Evolutionary conservation across 2,888 invertebrate genomes (phyloP).

Genomic region (Netelia melanura): DNA sequence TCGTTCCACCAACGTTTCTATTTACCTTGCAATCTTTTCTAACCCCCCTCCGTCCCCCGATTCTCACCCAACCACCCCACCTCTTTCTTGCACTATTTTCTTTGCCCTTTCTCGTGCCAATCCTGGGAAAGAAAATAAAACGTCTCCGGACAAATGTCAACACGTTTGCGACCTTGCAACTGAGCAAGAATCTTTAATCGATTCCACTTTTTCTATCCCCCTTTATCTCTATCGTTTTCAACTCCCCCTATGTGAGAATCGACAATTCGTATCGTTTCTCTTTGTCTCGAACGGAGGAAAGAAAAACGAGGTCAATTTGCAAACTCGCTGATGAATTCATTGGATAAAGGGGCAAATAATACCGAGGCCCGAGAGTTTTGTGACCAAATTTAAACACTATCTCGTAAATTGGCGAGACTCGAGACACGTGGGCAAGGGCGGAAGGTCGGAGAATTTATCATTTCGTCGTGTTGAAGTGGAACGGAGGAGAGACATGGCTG

Average conservation of each 20-base stretch:
- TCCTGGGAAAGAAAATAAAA: not conserved
- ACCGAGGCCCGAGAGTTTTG: not conserved
- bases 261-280: not conserved
- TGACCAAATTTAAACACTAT: slow-evolving; percentile 41
- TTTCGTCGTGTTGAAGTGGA: slow-evolving; percentile 78
- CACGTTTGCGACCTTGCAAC: not conserved
- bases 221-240: not conserved
- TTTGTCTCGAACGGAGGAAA: not conserved
- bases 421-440: slow-evolving; percentile 42
- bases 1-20: slow-evolving; percentile 27
- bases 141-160: not conserved
- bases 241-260: not conserved
- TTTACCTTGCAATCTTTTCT: slow-evolving; percentile 9
- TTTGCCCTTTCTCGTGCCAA: not conserved
- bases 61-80: no score
- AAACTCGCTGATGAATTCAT: slow-evolving; percentile 35
- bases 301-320: not conserved
- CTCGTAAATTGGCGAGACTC: slow-evolving; percentile 36
- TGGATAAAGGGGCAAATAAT: slow-evolving; percentile 8
- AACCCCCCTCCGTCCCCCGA: no score
- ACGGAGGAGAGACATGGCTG: slow-evolving; percentile 78
- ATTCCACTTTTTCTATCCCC: not conserved
- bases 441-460: slow-evolving; percentile 80
- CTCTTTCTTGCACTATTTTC: slow-evolving; percentile 17
- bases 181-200: slow-evolving; percentile 9